Conservation (phyloP, 2,888 invertebrate genomes). For the Xestia ashworthii region DNA sequence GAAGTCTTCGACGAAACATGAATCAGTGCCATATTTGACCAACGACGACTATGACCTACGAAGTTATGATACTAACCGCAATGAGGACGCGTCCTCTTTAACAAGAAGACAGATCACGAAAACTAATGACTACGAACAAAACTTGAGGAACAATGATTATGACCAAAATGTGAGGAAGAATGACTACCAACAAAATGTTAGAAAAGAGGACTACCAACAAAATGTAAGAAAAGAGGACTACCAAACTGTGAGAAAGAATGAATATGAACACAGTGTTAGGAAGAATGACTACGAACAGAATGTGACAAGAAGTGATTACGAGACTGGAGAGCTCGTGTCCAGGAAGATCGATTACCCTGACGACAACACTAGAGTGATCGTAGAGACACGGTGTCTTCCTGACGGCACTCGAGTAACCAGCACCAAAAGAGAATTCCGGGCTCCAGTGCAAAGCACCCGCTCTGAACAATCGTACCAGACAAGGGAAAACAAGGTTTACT, state of each 20-base stretch:
- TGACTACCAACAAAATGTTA: slow-evolving; percentile 51
- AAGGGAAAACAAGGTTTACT: slow-evolving; percentile 78
- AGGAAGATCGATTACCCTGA: slow-evolving; percentile 92
- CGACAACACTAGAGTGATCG: slow-evolving; percentile 92
- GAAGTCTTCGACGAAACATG: slow-evolving; percentile 80
- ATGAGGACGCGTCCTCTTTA: slow-evolving; percentile 70
- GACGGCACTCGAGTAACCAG: slow-evolving; percentile 93
- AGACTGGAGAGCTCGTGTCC: slow-evolving; percentile 88
- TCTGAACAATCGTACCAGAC: slow-evolving; percentile 81
- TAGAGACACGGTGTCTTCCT: slow-evolving; percentile 92
- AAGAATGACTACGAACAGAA: slow-evolving; percentile 71
- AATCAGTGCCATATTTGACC: slow-evolving; percentile 80
- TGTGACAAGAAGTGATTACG: slow-evolving; percentile 71
- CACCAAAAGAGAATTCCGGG: slow-evolving; percentile 92
- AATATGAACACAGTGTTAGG: slow-evolving; percentile 53
- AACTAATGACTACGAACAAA: slow-evolving; percentile 73
- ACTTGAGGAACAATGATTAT: slow-evolving; percentile 57
- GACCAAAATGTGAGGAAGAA: slow-evolving; percentile 50
- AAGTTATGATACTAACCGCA: slow-evolving; percentile 75
- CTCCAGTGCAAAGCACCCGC: slow-evolving; percentile 79
- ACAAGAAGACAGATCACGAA: slow-evolving; percentile 70
- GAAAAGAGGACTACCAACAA: slow-evolving; percentile 56
- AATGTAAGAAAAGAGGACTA: slow-evolving; percentile 60
- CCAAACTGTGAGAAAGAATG: slow-evolving; percentile 71
- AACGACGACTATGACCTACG: slow-evolving; percentile 77